Conservation (phyloP, 2,113 vertebrate genomes). For the Sturnus vulgaris region DNA sequence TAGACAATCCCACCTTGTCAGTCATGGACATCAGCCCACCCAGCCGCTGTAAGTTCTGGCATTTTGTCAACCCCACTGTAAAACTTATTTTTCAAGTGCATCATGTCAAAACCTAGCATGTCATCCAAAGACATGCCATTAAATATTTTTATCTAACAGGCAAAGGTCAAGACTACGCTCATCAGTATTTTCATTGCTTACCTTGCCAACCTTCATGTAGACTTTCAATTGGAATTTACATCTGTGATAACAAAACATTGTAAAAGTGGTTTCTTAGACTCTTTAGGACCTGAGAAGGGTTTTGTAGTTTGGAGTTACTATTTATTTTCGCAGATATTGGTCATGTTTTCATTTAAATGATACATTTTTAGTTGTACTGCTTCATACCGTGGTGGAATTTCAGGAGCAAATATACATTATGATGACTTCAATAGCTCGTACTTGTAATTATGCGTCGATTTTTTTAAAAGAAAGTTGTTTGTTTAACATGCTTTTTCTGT, state of each 20-base stretch:
- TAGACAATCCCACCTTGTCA: conserved; percentile 88
- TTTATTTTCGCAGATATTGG: neutral
- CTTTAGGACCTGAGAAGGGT: neutral
- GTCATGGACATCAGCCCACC: conserved; percentile 98
- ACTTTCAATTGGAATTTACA: neutral
- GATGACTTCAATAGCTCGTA: neutral
- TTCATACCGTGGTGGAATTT: neutral
- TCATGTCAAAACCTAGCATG: neutral
- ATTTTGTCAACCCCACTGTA: neutral
- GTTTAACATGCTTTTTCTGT: neutral
- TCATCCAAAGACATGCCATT: neutral
- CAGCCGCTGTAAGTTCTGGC: conserved; percentile 88
- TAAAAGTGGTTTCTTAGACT: neutral
- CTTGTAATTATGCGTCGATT: neutral
- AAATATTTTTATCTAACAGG: neutral
- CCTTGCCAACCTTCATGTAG: neutral
- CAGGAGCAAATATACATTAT: neutral
- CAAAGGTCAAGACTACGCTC: neutral
- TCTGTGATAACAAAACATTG: neutral
- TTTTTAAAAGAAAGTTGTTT: neutral
- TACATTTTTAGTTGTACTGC: neutral
- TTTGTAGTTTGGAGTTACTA: neutral
- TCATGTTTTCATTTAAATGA: neutral
- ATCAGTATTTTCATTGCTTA: neutral
- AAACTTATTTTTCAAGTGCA: neutral